Percentiles rank a stretch among this genome's conserved stretches.
These are phyloP conservation scores for Chiridota heheva DNA, from an alignment of 35 echinoderm and acorn worm species.

Conservation along the genomic window DNA sequence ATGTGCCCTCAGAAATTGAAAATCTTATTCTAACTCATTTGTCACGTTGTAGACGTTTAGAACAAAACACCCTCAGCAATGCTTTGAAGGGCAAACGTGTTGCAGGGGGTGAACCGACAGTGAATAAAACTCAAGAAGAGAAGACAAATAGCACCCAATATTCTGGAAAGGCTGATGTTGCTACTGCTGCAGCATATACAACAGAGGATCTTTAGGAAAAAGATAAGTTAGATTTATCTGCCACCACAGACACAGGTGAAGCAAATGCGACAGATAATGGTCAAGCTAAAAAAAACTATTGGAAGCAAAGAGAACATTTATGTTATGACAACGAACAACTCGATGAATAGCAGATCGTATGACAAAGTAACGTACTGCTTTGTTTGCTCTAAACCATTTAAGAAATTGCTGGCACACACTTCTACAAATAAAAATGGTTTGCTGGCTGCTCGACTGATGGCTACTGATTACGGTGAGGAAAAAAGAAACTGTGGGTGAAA, in stretches of 20 bases:
- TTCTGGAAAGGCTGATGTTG: background rate
- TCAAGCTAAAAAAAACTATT: background rate
- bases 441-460: constrained; percentile 43
- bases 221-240: background rate
- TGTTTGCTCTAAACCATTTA: constrained; percentile 29
- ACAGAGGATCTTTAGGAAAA: background rate
- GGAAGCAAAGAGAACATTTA: constrained; percentile 1
- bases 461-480: constrained; percentile 43
- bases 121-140: background rate
- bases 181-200: background rate
- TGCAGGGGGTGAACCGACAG: background rate
- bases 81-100: background rate
- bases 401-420: constrained; percentile 50
- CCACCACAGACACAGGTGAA: background rate
- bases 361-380: constrained; percentile 66
- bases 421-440: constrained; percentile 27
- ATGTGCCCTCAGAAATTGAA: constrained; percentile 10
- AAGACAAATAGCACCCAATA: background rate
- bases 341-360: constrained; percentile 14
- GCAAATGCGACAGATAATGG: background rate
- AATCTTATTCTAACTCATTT: background rate
- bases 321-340: constrained; percentile 56
- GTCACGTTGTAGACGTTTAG: background rate
- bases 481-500: constrained; percentile 44
- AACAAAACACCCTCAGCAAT: background rate